Base-by-base conservation (phyloP, 1,140 invertebrate genomes). In the Condylostylus longicornis region DNA sequence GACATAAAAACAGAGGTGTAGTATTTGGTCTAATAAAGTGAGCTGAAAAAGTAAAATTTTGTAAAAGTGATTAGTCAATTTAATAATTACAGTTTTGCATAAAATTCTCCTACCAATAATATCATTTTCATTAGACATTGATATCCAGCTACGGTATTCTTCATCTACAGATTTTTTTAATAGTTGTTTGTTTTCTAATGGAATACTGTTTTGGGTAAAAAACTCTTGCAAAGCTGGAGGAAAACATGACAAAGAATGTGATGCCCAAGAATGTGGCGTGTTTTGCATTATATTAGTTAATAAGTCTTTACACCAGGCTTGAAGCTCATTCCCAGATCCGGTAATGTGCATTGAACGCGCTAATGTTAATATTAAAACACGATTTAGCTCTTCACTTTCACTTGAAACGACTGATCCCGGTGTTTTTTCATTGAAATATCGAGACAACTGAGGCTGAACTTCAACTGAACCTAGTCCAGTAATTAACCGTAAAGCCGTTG, bases 61-160 rank as follows among this genome's bases (percentile, higher is more conserved):
- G n/a, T n/a, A n/a, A n/a, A n/a, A n/a, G n/a, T n/a, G n/a, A n/a
- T n/a, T n/a, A n/a, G n/a, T n/a, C n/a, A n/a, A n/a, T n/a, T n/a
- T n/a, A n/a, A n/a, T n/a, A n/a, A n/a, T n/a, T n/a, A n/a, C n/a
- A n/a, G n/a, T n/a, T n/a, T n/a, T n/a, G n/a, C n/a, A n/a, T n/a
- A n/a, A n/a, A n/a, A n/a, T n/a, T n/a, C n/a, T n/a, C n/a, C n/a
- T n/a, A n/a, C n/a, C 51, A 45, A 96, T 89, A 10, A 94, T 89
- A 54, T 96, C 90, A 54, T 87, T 89, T 55, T 96, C 91, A 62
- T 91, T 94, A 17, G 77, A 89, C 88, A 95, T 95, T 0, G 85
- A 89, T 28, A 83, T 82, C 89, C 90, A 96, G 55, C 93, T 95
- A 29, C 87, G 69, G 50, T 91, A 95, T 51, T 96, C 91, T 50